These are phyloP conservation scores for Asteroscopus sphinx DNA, from an alignment of 2,888 invertebrate genomes.

Conservation along the genomic window DNA sequence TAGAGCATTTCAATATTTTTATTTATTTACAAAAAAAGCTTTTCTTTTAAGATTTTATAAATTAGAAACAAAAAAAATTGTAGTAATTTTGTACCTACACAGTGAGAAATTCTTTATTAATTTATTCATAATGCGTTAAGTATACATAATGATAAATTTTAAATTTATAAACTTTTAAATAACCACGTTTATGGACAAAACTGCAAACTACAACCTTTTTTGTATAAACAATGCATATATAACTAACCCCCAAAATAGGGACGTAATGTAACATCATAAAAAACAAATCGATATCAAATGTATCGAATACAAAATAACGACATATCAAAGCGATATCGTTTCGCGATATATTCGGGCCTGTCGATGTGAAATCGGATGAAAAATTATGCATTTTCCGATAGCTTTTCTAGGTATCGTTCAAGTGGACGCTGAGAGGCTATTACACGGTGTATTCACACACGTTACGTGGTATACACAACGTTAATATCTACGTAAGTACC, in stretches of 20 bases:
- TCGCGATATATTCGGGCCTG: conserved; percentile 61
- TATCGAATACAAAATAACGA: conserved; percentile 59
- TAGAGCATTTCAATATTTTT: too few species aligned
- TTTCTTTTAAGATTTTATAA: too few species aligned
- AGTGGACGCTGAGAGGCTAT: conserved; percentile 78
- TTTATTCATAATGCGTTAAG: too few species aligned
- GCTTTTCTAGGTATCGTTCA: conserved; percentile 75
- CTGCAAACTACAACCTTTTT: too few species aligned
- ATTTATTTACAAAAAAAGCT: too few species aligned
- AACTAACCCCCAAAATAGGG: conserved; percentile 26
- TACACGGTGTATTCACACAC: conserved; percentile 79
- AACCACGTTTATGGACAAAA: too few species aligned
- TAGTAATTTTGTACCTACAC: too few species aligned
- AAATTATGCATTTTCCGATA: conserved; percentile 88
- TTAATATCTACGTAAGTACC: conserved; percentile 34
- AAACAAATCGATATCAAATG: conserved; percentile 56
- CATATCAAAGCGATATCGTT: conserved; percentile 58
- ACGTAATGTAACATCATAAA: conserved; percentile 35
- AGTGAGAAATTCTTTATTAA: too few species aligned
- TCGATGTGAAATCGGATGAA: conserved; percentile 87
- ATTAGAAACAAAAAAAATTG: too few species aligned
- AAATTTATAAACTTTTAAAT: too few species aligned
- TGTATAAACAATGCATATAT: too few species aligned
- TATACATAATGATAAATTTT: too few species aligned
- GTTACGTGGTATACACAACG: conserved; percentile 46